Evolutionary conservation across 2,797 vertebrate species (phyloP), one percentile per base, ranked within the genome.

Genomic region (Jordanella pulchra): DNA sequence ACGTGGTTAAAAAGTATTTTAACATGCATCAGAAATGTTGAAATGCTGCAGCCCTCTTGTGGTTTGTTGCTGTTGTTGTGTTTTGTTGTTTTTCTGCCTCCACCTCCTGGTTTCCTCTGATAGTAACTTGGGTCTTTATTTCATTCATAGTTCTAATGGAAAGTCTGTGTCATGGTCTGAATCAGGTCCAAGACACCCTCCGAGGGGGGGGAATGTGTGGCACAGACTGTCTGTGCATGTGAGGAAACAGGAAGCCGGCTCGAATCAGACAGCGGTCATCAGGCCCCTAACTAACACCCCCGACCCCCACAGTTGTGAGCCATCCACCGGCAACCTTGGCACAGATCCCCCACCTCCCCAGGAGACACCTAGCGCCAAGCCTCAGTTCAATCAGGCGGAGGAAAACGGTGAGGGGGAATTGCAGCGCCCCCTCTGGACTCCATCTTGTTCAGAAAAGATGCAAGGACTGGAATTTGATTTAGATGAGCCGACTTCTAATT

Each of bases 121-220:
- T 88, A 94, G 92, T 95, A 95, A 95, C 92, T 95, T 87, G 85
- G 92, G 89, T 98, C 95, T 99, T 96, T 99, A 95, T 98, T 96
- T 97, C 96, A 92, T 98, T 97, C 95, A 93, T 97, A 99, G 98
- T 98, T 98, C 97, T 97, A 99, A 99, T 95, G 98, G 98, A 96
- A 99, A 99, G 97, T 99, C 97, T 98, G 96, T 99, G 96, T 99
- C 97, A 96, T 99, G 97, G 98, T 99, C 97, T 98, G 98, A 99
- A 97, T 96, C 97, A 97, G 97, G 98, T 97, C 95, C 97, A 96
- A 97, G 95, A 95, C 96, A 97, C 95, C 96, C 95, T 94, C 95
- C 95, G 93, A 97, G 95, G 90, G 97, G 96, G 81, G 96, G 97
- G 93, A 97, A 97, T 91, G 96, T 95, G 91, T 99, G 98, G 97